These are phyloP conservation scores for Caerostris darwini DNA, from an alignment of 1,140 invertebrate species.

Conservation along the genomic window DNA sequence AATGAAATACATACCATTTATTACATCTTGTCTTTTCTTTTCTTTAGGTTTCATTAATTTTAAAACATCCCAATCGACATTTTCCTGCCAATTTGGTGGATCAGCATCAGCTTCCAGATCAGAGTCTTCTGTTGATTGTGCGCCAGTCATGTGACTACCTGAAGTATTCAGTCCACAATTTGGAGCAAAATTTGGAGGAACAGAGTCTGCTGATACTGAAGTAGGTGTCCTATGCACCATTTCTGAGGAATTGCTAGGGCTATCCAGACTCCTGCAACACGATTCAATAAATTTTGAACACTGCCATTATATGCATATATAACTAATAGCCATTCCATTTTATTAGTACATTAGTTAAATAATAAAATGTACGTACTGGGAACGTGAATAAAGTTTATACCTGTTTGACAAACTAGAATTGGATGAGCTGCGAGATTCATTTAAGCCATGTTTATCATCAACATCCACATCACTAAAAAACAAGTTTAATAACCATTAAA, in stretches of 20 bases:
- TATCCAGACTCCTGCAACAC: slow-evolving; percentile 84
- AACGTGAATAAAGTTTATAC: slow-evolving; percentile 75
- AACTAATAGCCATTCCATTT: too few relatives aligned
- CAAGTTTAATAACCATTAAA: not conserved
- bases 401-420: slow-evolving; percentile 82
- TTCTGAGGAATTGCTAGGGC: slow-evolving; percentile 85
- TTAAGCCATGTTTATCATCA: slow-evolving; percentile 80
- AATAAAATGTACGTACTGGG: not conserved
- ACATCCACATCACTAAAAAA: slow-evolving; percentile 82
- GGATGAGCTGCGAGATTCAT: slow-evolving; percentile 82
- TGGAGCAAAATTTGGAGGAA: slow-evolving; percentile 71
- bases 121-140: slow-evolving; percentile 84
- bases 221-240: slow-evolving; percentile 81
- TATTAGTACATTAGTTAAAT: too few relatives aligned
- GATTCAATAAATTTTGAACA: not conserved
- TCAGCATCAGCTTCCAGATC: slow-evolving; percentile 91
- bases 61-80: slow-evolving; percentile 90
- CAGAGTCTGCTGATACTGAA: slow-evolving; percentile 49
- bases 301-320: too few relatives aligned
- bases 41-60: slow-evolving; percentile 88
- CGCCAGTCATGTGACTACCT: slow-evolving; percentile 20
- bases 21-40: slow-evolving; percentile 97
- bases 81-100: slow-evolving; percentile 90
- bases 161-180: slow-evolving; percentile 70
- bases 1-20: slow-evolving; percentile 89